phyloP scores from a whole-genome alignment of 2,888 invertebrate species.

The Acrobasis consociella region DNA sequence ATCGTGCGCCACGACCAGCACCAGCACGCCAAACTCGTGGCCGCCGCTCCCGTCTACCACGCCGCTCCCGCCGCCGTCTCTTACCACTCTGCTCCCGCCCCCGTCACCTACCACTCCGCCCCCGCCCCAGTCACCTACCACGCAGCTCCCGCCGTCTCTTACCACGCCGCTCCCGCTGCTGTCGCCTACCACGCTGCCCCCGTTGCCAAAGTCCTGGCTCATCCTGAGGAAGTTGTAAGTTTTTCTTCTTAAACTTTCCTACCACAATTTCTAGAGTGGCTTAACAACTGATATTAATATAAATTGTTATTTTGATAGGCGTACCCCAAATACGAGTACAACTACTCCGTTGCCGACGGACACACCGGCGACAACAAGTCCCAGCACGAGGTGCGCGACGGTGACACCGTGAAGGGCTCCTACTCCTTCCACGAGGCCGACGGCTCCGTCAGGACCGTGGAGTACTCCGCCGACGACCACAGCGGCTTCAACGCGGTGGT shows the following conservation, averaged over 20 bases:
- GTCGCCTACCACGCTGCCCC: conserved; percentile 34
- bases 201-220: conserved; percentile 46
- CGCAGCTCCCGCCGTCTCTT: conserved; percentile 39
- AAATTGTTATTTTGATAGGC: conserved; percentile 44
- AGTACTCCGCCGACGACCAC: conserved; percentile 75
- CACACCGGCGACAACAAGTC: conserved; percentile 77
- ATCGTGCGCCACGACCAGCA: conserved; percentile 49
- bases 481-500: conserved; percentile 66
- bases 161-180: conserved; percentile 41
- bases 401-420: conserved; percentile 74
- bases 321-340: conserved; percentile 75
- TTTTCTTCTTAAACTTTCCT: background rate
- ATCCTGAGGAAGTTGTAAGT: conserved; percentile 43
- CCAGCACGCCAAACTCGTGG: conserved; percentile 35
- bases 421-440: conserved; percentile 77
- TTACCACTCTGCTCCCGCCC: conserved; percentile 34
- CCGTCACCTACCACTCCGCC: conserved; percentile 30
- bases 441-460: conserved; percentile 74
- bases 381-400: conserved; percentile 74
- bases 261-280: background rate
- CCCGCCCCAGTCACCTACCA: conserved; percentile 39
- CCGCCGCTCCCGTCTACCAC: conserved; percentile 33
- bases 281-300: background rate
- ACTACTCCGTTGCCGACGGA: conserved; percentile 77
- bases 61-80: conserved; percentile 33